Evolutionary conservation across 1,140 invertebrate genomes (phyloP).

Genomic region (Drosophila kikkawai): DNA sequence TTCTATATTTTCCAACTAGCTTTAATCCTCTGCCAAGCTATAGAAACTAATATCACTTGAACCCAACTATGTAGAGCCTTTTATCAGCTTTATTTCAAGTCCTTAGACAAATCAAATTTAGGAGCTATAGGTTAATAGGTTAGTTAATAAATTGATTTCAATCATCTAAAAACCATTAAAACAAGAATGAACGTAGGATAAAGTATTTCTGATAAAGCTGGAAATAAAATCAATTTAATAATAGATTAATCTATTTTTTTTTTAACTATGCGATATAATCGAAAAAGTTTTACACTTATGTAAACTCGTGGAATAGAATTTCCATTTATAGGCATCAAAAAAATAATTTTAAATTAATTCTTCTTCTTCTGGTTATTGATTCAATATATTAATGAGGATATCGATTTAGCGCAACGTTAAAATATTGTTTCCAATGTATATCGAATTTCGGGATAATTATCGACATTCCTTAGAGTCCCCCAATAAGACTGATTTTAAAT

Average conservation of each 20-base stretch:
- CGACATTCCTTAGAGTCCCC: background rate
- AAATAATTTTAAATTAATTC: too few species aligned
- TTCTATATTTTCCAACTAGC: constrained; percentile 15
- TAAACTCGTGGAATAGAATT: too few species aligned
- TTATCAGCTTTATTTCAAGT: background rate
- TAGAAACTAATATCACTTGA: background rate
- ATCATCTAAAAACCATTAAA: background rate
- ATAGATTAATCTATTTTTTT: too few species aligned
- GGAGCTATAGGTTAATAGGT: too few species aligned
- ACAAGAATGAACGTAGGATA: background rate
- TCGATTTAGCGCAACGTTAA: too few species aligned
- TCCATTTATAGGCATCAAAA: too few species aligned
- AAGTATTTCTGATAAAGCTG: too few species aligned
- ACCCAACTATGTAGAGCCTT: background rate
- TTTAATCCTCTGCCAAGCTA: background rate
- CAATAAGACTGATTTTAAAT: background rate
- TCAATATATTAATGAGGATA: too few species aligned
- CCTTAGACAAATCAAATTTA: background rate
- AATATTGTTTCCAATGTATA: background rate
- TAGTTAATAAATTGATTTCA: background rate
- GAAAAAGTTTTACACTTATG: too few species aligned
- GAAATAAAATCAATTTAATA: too few species aligned
- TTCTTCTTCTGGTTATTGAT: too few species aligned
- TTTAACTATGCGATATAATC: too few species aligned
- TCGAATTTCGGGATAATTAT: background rate